Evolutionary conservation across 2,888 invertebrate genomes (phyloP).

Genomic region (Spisula subtruncata): DNA sequence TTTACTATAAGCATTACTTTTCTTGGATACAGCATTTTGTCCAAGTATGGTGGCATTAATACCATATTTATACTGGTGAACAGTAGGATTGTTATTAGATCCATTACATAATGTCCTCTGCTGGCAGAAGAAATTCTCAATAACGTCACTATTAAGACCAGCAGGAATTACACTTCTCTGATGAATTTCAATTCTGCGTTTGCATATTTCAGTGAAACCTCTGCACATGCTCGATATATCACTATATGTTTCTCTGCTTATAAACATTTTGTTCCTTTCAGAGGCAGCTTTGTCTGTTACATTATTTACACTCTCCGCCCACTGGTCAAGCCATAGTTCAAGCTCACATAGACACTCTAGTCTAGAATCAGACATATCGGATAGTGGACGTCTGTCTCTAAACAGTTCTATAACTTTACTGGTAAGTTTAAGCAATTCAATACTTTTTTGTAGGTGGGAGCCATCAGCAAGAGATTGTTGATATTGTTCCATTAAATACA

Average conservation of each 20-base stretch:
- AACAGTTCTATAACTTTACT: conserved; percentile 55
- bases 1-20: too few species aligned
- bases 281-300: conserved; percentile 26
- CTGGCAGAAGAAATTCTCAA: conserved; percentile 37
- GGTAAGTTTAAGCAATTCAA: conserved; percentile 49
- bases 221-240: conserved; percentile 52
- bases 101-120: too few species aligned
- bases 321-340: conserved; percentile 51
- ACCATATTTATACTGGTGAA: too few species aligned
- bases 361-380: conserved; percentile 47
- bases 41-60: too few species aligned
- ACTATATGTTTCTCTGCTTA: conserved; percentile 58
- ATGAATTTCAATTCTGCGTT: conserved; percentile 39
- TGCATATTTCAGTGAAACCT: conserved; percentile 34
- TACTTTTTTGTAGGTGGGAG: conserved; percentile 34
- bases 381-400: conserved; percentile 52
- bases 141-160: conserved; percentile 61
- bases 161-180: conserved; percentile 59
- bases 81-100: too few species aligned
- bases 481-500: conserved; percentile 39
- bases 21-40: too few species aligned
- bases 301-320: conserved; percentile 29
- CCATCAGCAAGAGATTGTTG: conserved; percentile 49
- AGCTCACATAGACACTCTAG: conserved; percentile 31
- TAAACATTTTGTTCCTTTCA: conserved; percentile 52